Percentiles rank a stretch among this genome's conserved stretches.
Evolutionary conservation across 2,888 invertebrate genomes (phyloP).

Genomic region (Pocota personata): DNA sequence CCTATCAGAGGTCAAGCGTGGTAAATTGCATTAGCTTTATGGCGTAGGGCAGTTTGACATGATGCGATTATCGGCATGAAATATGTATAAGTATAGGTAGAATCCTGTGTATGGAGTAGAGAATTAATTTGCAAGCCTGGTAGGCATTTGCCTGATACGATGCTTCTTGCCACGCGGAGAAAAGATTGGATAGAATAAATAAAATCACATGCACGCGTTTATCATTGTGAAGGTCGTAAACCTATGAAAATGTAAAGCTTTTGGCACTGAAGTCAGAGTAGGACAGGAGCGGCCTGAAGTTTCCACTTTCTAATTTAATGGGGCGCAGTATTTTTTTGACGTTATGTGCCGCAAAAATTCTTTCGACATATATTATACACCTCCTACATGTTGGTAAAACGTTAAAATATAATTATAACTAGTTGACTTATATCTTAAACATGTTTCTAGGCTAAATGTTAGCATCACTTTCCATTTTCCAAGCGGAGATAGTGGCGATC

Average conservation of each 20-base stretch:
- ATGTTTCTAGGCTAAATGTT: too few species aligned
- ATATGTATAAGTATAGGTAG: slow-evolving; percentile 33
- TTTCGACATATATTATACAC: too few species aligned
- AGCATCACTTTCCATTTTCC: too few species aligned
- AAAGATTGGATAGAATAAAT: slow-evolving; percentile 55
- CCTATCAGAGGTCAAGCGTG: slow-evolving; percentile 58
- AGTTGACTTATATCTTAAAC: too few species aligned
- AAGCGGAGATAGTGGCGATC: too few species aligned
- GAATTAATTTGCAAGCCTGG: slow-evolving; percentile 47
- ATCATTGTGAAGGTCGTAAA: slow-evolving; percentile 62
- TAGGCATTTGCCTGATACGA: slow-evolving; percentile 22
- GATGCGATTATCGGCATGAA: slow-evolving; percentile 68
- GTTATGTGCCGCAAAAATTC: too few species aligned
- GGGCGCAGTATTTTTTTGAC: too few species aligned
- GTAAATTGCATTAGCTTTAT: slow-evolving; percentile 68
- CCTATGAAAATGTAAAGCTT: slow-evolving; percentile 56
- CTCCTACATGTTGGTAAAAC: too few species aligned
- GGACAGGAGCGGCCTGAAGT: neutral
- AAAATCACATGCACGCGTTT: slow-evolving; percentile 59
- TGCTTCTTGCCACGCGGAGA: slow-evolving; percentile 6
- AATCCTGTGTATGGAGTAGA: neutral
- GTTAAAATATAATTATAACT: too few species aligned
- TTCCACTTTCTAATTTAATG: too few species aligned
- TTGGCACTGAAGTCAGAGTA: neutral
- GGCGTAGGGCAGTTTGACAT: slow-evolving; percentile 62